Base-by-base conservation (phyloP, 1,140 invertebrate genomes). In the Piezodorus guildinii region DNA sequence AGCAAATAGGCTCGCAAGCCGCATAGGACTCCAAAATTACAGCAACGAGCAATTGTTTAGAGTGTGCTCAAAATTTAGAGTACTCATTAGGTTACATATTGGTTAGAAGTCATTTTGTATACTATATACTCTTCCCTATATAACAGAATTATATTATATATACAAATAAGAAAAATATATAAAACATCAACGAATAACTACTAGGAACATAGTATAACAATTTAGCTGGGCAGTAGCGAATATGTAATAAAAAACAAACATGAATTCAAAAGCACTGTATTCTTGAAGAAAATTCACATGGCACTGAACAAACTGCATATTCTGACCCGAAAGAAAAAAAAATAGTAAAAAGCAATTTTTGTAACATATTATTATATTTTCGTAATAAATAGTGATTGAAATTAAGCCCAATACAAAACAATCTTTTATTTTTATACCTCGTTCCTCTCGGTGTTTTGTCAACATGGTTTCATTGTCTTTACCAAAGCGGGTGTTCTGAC, bases 311-410 rank as follows among this genome's bases (percentile, higher is more conserved):
- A 64, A 60, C 51, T 23, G 43, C 63, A 65, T 60, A 65, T 65
- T 65, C 64, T 65, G 62, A 65, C 64, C 64, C n/a, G n/a, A n/a
- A n/a, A n/a, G 52, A 65, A 39, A 39, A 39, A 30, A 39, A 65
- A 60, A 60, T 60, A 60, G 58, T 19, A 43, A 62, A 30, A 65
- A 66, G 63, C 67, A 66, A 68, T 66, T 68, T 68, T 68, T 68
- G 67, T 68, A 68, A 62, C 60, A 68, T 68, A 68, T 68, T 68
- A 68, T 68, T 68, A 68, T 68, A 68, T 68, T 68, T 68, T 68
- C 67, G 65, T 68, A 68, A 68, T 66, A 68, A 68, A 66, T 66
- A 66, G 65, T 62, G 12, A 63, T 66, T 60, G 54, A 62, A 66
- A 66, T 61, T 66, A 23, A 56, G 52, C 52, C 23, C 17, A 56